These are phyloP conservation scores for Cathartes aura DNA, from an alignment of 2,113 vertebrate genomes.

Conservation along the genomic window DNA sequence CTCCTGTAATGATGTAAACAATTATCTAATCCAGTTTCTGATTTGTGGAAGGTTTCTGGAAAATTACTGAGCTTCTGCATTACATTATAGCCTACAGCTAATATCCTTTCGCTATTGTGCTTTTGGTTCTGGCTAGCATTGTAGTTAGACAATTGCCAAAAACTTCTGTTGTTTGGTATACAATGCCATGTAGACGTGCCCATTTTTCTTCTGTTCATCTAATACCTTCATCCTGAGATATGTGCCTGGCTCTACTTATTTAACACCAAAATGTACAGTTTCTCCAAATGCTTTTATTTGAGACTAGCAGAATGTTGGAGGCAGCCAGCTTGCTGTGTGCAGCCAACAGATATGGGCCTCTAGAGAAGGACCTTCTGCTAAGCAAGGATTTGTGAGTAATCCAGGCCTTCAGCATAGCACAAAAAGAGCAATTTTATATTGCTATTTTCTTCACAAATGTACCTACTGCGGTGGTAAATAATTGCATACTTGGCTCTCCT, in stretches of 20 bases:
- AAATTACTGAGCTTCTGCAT: not conserved
- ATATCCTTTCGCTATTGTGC: not conserved
- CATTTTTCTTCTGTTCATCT: not conserved
- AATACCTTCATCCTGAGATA: not conserved
- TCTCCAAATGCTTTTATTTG: not conserved
- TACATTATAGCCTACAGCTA: not conserved
- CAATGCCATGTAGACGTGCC: not conserved
- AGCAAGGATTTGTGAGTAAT: not conserved
- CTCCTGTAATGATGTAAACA: not conserved
- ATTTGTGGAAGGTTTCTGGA: not conserved
- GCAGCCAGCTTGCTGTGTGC: not conserved
- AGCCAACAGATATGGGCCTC: not conserved
- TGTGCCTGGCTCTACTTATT: not conserved
- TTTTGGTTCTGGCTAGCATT: not conserved
- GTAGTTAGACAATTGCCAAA: not conserved
- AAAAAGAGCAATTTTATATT: not conserved
- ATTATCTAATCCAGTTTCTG: not conserved
- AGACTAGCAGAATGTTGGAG: not conserved
- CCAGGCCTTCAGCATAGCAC: not conserved
- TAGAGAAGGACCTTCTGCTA: not conserved
- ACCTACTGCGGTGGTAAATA: not conserved
- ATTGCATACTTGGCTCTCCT: not conserved
- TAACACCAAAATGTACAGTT: not conserved
- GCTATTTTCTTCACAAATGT: not conserved
- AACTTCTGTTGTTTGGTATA: not conserved